Base-by-base conservation (phyloP, 2,888 invertebrate species). In the Apamea monoglypha region DNA sequence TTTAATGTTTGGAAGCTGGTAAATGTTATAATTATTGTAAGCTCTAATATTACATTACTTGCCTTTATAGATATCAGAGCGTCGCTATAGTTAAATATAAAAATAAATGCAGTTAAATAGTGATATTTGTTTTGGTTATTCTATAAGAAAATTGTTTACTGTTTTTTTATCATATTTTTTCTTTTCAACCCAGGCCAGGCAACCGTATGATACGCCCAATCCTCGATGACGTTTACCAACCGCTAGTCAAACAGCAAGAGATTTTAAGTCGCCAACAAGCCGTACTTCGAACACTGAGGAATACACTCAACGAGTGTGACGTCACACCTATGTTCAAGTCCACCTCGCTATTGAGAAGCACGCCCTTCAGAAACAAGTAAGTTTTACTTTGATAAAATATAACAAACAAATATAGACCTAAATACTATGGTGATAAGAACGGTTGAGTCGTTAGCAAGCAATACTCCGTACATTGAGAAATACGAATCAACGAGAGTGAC, bases 201-300 rank as follows among this genome's bases (percentile, higher is more conserved):
- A 92, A 92, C 6, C 93, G 92, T n/a, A 97, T 98, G 96, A 97
- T 97, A 80, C 97, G 98, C 29, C 98, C 98, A 0, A 97, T 98
- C 53, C 95, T 98, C 88, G 98, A 98, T 90, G 97, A 98, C 53
- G 97, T 98, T 16, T 99, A 98, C 94, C 98, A 98, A 90, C 98
- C 98, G 0, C 96, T 99, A 91, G 98, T 98, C 50, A 97, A 97
- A 81, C 98, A 98, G 84, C 98, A 98, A 87, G 98, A 98, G 85
- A 97, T 98, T 81, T 95, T 98, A 44, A 95, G 95, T 82, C 97
- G 96, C 76, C 98, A 98, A 91, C 97, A 97, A 94, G 97, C 92
- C 70, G 97, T 91, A 81, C 93, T 97, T 56, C 96, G 95, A 77
- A 95, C 92, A 12, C 87, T 94, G 78, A 93, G 90, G 82, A 96